A percentile compares a stretch with the other conserved stretches of the same genome.
These are phyloP conservation scores for Micrasema minimum DNA, from an alignment of 1,140 invertebrate species.

Conservation along the genomic window DNA sequence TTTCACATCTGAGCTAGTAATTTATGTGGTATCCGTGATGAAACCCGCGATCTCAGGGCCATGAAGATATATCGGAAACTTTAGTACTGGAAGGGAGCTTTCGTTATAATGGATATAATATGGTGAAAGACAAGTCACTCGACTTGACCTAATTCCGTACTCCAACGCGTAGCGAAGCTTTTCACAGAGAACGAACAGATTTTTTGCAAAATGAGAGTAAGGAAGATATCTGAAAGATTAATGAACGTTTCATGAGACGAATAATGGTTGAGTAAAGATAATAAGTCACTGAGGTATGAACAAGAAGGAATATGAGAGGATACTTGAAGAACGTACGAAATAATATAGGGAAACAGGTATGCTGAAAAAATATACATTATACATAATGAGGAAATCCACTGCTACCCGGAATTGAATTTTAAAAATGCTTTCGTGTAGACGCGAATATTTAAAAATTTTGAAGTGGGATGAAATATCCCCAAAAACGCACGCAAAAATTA, in stretches of 20 bases:
- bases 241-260: conserved; percentile 31
- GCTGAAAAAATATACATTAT: no score
- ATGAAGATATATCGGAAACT: conserved; percentile 31
- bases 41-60: conserved; percentile 25
- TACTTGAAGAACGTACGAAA: no score
- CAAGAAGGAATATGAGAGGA: not conserved
- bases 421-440: no score
- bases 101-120: conserved; percentile 20
- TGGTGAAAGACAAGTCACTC: conserved; percentile 33
- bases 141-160: conserved; percentile 25
- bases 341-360: no score
- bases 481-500: no score
- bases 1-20: conserved; percentile 24
- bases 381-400: no score
- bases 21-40: conserved; percentile 32
- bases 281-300: conserved; percentile 27
- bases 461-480: no score
- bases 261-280: conserved; percentile 29
- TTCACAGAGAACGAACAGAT: conserved; percentile 9
- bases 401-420: no score
- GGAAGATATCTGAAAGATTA: conserved; percentile 30
- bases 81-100: conserved; percentile 32
- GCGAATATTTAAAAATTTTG: no score
- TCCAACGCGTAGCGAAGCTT: conserved; percentile 6
- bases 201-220: conserved; percentile 6